Base-by-base conservation (phyloP, 2,888 invertebrate genomes). In the Pyrochroa serraticornis region DNA sequence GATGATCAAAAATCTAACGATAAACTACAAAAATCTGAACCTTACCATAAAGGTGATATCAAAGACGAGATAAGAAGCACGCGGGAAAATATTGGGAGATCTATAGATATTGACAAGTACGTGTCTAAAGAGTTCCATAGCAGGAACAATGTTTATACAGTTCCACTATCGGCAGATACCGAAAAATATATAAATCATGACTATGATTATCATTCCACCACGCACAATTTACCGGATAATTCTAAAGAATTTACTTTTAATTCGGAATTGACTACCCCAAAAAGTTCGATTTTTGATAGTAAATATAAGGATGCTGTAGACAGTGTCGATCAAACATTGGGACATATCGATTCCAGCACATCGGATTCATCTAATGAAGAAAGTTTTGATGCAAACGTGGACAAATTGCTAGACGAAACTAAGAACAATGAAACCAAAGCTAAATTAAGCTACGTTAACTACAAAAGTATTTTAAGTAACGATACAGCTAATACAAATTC, bases 51-150 rank as follows among this genome's bases (percentile, higher is more conserved):
- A 38, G 39, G 14, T 45, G 12, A 42, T 50, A 52, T 58, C 35
- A 44, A 32, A 1, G 38, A 12, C 7, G 55, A 52, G n/a, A 56
- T 42, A 44, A 58, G 60, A 55, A 42, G 32, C 32, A 6, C 8
- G 9, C 9, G 31, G 13, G 67, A 65, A 56, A 60, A 71, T 43
- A 71, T 64, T 31, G 71, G 71, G 5, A 70, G 78, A 63, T 73
- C 78, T 8, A 70, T 78, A 38, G 76, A 79, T 51, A 71, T 75
- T 13, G 72, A 72, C 38, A 83, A 82, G 69, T 84, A 80, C 58
- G 79, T 82, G 34, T 81, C 84, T 7, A 77, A 78, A 31, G 83
- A 83, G 64, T 83, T 82, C 66, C 81, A 82, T 63, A 82, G 82
- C 58, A 74, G 75, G 53, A 81, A 76, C 55, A 82, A 80, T 63